A percentile compares a stretch with the other conserved stretches of the same genome.
Conservation (phyloP, 1,140 invertebrate genomes). For the Drosophila mauritiana region DNA sequence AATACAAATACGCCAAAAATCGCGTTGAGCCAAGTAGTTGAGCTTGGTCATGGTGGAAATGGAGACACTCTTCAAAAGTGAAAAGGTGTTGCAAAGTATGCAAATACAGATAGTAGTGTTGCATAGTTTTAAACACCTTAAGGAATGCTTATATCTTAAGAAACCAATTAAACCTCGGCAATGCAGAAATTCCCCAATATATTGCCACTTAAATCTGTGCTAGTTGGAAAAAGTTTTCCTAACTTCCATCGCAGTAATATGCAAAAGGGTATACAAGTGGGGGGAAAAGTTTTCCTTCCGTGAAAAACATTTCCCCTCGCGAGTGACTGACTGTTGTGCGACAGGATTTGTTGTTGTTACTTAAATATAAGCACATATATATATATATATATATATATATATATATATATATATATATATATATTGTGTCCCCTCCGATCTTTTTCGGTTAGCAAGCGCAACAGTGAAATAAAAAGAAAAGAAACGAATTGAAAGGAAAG, state of each 20-base stretch:
- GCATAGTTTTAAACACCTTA: background rate
- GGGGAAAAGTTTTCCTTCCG: slow-evolving; percentile 18
- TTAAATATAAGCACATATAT: slow-evolving; percentile 1
- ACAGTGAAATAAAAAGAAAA: slow-evolving; percentile 11
- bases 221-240: background rate
- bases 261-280: slow-evolving; percentile 7
- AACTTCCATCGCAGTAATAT: background rate
- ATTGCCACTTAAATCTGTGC: background rate
- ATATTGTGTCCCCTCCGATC: slow-evolving; percentile 26
- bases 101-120: background rate
- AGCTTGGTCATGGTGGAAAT: background rate
- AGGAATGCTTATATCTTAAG: too few species aligned
- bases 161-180: too few species aligned
- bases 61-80: background rate
- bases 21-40: slow-evolving; percentile 7
- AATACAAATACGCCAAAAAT: slow-evolving; percentile 1
- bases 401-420: slow-evolving; percentile 12
- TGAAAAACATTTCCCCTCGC: slow-evolving; percentile 2
- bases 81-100: background rate
- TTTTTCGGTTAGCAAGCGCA: slow-evolving; percentile 41
- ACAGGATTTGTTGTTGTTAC: slow-evolving; percentile 34
- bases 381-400: too few species aligned
- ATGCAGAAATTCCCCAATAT: too few species aligned
- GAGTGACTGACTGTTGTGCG: slow-evolving; percentile 39
- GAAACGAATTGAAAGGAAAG: background rate